A percentile compares a stretch with the other conserved stretches of the same genome.
phyloP scores from a whole-genome alignment of 2,797 vertebrate species.

The Enteromius fasciolatus region DNA sequence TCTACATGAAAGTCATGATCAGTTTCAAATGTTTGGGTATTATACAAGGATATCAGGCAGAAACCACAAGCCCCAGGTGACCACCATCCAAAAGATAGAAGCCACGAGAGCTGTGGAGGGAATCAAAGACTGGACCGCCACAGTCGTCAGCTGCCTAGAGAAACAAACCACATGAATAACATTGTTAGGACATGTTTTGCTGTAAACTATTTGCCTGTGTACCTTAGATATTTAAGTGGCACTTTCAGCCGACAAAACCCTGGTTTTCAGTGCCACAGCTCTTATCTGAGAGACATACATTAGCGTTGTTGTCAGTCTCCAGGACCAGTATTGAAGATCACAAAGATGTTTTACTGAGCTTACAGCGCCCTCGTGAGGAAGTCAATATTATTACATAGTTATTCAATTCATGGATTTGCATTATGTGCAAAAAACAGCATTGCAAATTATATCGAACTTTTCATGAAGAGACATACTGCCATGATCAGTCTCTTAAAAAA shows the following conservation, averaged over 20 bases:
- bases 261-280: background rate
- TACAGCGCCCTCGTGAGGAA: conserved; percentile 29
- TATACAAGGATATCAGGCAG: conserved; percentile 90
- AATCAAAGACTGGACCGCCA: conserved; percentile 77
- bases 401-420: background rate
- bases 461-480: background rate
- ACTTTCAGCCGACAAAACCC: background rate
- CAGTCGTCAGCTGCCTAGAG: conserved; percentile 78
- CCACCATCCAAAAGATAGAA: conserved; percentile 90
- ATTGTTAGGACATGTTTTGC: background rate
- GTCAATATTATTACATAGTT: background rate
- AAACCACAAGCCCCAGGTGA: conserved; percentile 91
- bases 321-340: background rate
- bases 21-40: background rate
- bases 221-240: background rate
- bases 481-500: background rate
- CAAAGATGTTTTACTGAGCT: background rate
- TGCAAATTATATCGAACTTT: background rate
- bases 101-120: conserved; percentile 83
- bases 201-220: background rate
- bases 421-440: background rate
- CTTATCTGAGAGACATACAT: background rate
- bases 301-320: background rate
- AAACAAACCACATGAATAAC: conserved; percentile 44
- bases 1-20: background rate